These are phyloP conservation scores for Pogoniulus pusillus DNA, from an alignment of 2,797 vertebrate genomes.

Conservation along the genomic window DNA sequence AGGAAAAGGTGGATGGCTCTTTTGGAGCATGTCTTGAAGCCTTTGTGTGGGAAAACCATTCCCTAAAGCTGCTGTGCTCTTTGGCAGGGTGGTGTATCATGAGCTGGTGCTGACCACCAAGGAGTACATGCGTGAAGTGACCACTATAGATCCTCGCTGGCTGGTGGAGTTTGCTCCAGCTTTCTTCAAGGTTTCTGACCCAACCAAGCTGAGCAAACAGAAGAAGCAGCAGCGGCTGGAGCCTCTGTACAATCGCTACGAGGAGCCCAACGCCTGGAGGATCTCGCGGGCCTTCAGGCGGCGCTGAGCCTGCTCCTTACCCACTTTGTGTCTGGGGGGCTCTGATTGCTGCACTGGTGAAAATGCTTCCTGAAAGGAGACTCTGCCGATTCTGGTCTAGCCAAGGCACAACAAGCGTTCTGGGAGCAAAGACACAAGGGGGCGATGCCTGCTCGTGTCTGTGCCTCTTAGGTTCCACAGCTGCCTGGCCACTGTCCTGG, in stretches of 20 bases:
- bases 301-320: conserved; percentile 66
- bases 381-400: accelerated
- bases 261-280: conserved; percentile 98
- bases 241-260: conserved; percentile 96
- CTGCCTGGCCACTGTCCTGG: background rate
- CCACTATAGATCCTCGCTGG: conserved; percentile 97
- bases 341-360: background rate
- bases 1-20: background rate
- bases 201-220: conserved; percentile 98
- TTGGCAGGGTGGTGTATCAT: conserved; percentile 93
- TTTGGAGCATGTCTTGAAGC: background rate
- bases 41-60: accelerated
- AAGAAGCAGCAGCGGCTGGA: conserved; percentile 97
- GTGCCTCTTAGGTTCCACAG: no score
- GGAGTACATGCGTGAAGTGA: conserved; percentile 98
- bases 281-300: conserved; percentile 95
- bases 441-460: background rate
- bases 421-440: background rate
- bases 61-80: background rate
- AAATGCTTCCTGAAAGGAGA: background rate
- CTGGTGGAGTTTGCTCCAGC: conserved; percentile 96
- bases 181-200: conserved; percentile 98
- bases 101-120: conserved; percentile 97
- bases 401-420: background rate
- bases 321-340: accelerated